A percentile compares a stretch with the other conserved stretches of the same genome.
Evolutionary conservation across 2,888 invertebrate species (phyloP).

Genomic region (Folsomia candida): DNA sequence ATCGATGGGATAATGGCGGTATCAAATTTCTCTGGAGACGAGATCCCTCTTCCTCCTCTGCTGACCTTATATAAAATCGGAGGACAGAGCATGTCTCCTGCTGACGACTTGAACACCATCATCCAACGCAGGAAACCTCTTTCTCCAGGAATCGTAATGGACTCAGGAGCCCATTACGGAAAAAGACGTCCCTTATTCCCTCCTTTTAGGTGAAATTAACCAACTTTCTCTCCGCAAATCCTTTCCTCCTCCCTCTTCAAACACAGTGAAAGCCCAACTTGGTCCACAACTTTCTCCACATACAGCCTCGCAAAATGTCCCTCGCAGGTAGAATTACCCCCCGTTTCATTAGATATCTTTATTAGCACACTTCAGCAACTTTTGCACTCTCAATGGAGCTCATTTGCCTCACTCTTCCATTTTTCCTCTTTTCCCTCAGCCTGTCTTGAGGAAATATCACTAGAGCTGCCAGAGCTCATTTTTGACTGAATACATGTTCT

Average conservation of each 20-base stretch:
- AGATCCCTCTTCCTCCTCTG: constrained; percentile 23
- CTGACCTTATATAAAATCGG: constrained; percentile 10
- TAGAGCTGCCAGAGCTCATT: no score
- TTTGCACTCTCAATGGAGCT: not conserved
- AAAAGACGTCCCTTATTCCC: constrained; percentile 31
- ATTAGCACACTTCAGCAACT: constrained; percentile 13
- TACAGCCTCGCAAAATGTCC: not conserved
- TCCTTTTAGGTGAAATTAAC: constrained; percentile 13
- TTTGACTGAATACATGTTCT: no score
- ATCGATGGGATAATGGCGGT: constrained; percentile 34
- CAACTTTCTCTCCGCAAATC: constrained; percentile 1
- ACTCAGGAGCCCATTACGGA: constrained; percentile 34
- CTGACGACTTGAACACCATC: not conserved
- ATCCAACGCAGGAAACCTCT: not conserved
- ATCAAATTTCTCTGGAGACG: constrained; percentile 28
- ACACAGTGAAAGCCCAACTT: constrained; percentile 23
- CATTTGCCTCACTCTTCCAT: no score
- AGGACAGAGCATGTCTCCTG: constrained; percentile 34
- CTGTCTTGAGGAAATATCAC: no score
- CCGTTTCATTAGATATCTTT: constrained; percentile 20
- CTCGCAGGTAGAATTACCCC: not conserved
- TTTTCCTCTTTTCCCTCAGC: no score
- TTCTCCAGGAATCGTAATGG: constrained; percentile 28
- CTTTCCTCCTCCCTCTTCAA: not conserved
- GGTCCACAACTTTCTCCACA: constrained; percentile 5